These are phyloP conservation scores for Amazona finschi DNA, from an alignment of 2,797 vertebrate genomes.

Conservation along the genomic window DNA sequence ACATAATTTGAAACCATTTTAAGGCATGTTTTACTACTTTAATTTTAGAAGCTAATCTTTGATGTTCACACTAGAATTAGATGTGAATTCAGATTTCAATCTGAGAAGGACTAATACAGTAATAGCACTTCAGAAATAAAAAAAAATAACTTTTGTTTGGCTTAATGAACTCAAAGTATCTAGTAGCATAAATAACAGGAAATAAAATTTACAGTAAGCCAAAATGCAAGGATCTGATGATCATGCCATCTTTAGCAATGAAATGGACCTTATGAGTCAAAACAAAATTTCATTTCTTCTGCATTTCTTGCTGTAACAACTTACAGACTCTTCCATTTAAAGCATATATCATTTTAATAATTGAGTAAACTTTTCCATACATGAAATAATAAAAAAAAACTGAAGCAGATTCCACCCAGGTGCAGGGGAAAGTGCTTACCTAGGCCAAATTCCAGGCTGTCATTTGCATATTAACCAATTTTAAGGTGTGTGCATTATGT, in stretches of 20 bases:
- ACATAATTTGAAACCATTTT: background rate
- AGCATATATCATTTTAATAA: background rate
- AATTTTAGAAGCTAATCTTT: background rate
- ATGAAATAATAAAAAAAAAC: background rate
- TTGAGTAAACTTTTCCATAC: background rate
- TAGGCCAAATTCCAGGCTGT: background rate
- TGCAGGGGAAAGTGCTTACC: background rate
- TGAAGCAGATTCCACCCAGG: background rate
- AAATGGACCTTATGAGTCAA: background rate
- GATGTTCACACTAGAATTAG: background rate
- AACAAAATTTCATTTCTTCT: background rate
- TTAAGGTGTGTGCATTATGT: conserved; percentile 18
- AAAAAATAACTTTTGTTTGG: background rate
- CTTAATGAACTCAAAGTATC: background rate
- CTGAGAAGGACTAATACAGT: background rate
- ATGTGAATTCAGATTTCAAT: background rate
- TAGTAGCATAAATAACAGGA: background rate
- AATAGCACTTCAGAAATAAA: background rate
- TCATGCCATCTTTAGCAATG: background rate
- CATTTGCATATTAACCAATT: conserved; percentile 28
- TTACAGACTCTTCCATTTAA: background rate
- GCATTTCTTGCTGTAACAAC: background rate
- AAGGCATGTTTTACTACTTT: background rate
- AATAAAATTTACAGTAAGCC: background rate
- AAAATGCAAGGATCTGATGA: background rate